Evolutionary conservation across 2,797 vertebrate species (phyloP).

Genomic region (Clarias platycephalus): DNA sequence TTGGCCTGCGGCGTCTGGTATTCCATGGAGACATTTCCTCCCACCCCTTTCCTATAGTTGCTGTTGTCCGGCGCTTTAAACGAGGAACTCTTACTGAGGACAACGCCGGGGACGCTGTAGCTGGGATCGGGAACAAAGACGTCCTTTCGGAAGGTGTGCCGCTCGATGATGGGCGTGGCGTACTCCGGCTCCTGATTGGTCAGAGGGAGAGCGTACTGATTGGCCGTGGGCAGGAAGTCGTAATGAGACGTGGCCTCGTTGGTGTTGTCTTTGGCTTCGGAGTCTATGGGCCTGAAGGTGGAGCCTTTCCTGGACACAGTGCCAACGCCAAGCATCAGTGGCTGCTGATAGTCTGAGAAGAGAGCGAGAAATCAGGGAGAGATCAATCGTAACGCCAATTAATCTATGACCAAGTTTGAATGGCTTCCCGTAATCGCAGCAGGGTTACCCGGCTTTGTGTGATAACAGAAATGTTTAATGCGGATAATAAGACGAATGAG

Average conservation of each 20-base stretch:
- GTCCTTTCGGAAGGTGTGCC: conserved; percentile 69
- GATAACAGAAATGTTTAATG: too few species aligned
- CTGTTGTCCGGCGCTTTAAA: conserved; percentile 64
- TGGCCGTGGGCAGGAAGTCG: conserved; percentile 71
- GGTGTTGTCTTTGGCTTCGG: conserved; percentile 62
- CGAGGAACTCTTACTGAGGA: conserved; percentile 70
- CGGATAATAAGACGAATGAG: too few species aligned
- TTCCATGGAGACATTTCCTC: conserved; percentile 51
- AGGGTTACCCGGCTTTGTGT: too few species aligned
- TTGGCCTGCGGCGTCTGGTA: conserved; percentile 75
- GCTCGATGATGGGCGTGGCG: conserved; percentile 84
- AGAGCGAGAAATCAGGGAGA: neutral
- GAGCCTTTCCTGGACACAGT: conserved; percentile 82
- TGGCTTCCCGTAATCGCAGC: too few species aligned
- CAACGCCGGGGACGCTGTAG: conserved; percentile 72
- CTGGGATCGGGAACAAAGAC: conserved; percentile 68
- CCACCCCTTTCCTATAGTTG: conserved; percentile 48
- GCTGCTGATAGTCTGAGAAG: conserved; percentile 78
- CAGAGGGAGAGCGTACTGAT: conserved; percentile 82
- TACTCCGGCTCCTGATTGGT: conserved; percentile 81
- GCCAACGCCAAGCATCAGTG: conserved; percentile 82
- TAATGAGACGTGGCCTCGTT: conserved; percentile 71
- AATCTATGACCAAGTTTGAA: too few species aligned
- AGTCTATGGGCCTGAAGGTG: conserved; percentile 84
- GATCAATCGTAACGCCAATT: neutral